Conservation (phyloP, 2,888 invertebrate species). For the Lithophane leautieri region DNA sequence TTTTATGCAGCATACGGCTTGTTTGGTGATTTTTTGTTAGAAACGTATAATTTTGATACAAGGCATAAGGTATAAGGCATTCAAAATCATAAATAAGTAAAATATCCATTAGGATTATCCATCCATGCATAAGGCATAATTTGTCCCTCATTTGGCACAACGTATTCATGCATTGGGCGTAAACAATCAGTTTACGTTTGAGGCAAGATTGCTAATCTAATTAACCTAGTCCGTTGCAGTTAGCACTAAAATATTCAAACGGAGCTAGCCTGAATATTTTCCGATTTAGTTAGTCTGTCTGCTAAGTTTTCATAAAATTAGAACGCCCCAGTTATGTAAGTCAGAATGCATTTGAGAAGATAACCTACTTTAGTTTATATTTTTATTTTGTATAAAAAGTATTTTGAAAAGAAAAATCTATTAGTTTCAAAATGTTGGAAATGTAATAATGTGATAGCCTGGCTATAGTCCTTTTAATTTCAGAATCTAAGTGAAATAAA, state of each 20-base stretch:
- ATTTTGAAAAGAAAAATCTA: background rate
- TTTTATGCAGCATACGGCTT: background rate
- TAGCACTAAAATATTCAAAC: constrained; percentile 46
- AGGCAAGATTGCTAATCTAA: constrained; percentile 27
- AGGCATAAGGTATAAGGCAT: too few relatives aligned
- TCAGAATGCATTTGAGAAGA: constrained; percentile 13
- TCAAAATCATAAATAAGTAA: background rate
- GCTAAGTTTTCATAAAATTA: background rate
- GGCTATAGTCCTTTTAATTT: background rate
- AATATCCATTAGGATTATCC: background rate
- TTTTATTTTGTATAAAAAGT: background rate
- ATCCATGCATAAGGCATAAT: background rate
- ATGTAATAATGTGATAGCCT: background rate
- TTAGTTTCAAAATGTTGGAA: background rate
- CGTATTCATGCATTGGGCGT: background rate
- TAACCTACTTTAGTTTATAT: background rate
- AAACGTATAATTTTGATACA: background rate
- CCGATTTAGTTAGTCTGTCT: constrained; percentile 41
- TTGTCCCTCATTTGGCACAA: background rate
- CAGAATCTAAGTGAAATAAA: background rate
- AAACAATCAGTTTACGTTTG: constrained; percentile 34
- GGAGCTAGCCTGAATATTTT: constrained; percentile 36
- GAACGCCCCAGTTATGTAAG: constrained; percentile 7
- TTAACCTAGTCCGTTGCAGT: constrained; percentile 24
- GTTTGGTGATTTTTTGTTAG: background rate